Evolutionary conservation across 2,113 vertebrate genomes (phyloP).

Genomic region (Ophthalmolycus amberensis): DNA sequence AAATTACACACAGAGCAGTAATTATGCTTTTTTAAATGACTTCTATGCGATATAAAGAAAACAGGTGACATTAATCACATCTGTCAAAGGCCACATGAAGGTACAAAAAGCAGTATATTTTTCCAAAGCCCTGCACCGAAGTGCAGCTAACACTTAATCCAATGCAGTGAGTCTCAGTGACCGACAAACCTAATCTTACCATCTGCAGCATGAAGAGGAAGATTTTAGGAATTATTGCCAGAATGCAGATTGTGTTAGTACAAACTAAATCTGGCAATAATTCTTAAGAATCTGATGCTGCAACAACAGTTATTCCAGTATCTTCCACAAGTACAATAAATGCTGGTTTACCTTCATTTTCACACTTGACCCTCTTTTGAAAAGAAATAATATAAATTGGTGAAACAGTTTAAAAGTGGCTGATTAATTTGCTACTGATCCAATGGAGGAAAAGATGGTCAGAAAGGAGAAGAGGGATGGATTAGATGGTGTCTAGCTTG

Average conservation of each 20-base stretch:
- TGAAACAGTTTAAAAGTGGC: background rate
- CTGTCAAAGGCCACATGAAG: slow-evolving; percentile 1
- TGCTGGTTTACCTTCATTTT: slow-evolving; percentile 2
- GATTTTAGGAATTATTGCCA: background rate
- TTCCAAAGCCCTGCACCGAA: slow-evolving; percentile 21
- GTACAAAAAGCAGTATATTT: background rate
- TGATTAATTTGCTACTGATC: slow-evolving; percentile 5
- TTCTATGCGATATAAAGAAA: background rate
- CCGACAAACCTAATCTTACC: slow-evolving; percentile 24
- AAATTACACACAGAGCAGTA: background rate
- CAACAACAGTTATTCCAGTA: slow-evolving; percentile 14
- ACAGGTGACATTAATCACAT: background rate
- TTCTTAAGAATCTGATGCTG: slow-evolving; percentile 3
- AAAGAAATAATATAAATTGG: slow-evolving; percentile 21
- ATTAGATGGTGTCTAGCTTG: slow-evolving; percentile 3
- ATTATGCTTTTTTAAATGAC: background rate
- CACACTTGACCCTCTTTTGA: slow-evolving; percentile 6
- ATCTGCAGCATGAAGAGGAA: slow-evolving; percentile 17
- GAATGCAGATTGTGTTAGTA: background rate
- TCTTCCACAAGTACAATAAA: background rate
- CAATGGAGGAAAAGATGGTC: slow-evolving; percentile 16
- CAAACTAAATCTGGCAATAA: background rate
- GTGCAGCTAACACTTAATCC: background rate
- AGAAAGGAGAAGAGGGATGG: slow-evolving; percentile 24
- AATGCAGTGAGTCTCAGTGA: background rate